Conservation (phyloP, 1,140 invertebrate genomes). For the Conus ventricosus region DNA sequence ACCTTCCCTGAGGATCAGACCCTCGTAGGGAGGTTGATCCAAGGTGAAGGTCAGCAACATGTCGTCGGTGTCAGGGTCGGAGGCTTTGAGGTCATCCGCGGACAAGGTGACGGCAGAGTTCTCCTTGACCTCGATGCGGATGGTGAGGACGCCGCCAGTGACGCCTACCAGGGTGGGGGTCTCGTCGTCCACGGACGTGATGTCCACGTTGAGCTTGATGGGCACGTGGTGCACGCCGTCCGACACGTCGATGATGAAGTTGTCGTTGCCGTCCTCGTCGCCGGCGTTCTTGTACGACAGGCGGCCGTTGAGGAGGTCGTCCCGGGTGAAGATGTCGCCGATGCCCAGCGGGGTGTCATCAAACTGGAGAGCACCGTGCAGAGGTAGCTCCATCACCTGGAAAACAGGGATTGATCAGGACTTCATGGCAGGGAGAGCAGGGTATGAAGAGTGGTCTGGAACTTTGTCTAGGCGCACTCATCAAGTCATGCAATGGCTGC, state of each 20-base stretch:
- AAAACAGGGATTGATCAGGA: neutral
- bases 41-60: constrained; percentile 68
- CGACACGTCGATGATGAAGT: constrained; percentile 70
- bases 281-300: constrained; percentile 71
- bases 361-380: constrained; percentile 39
- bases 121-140: constrained; percentile 67
- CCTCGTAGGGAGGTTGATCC: constrained; percentile 62
- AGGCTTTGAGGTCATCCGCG: constrained; percentile 64
- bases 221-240: constrained; percentile 74
- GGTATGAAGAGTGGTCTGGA: no score
- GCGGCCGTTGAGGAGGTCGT: constrained; percentile 64
- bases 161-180: constrained; percentile 59
- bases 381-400: constrained; percentile 57
- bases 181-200: constrained; percentile 71
- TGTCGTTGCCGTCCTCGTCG: constrained; percentile 67
- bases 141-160: constrained; percentile 56
- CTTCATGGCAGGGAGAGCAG: no score
- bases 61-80: constrained; percentile 70
- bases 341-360: constrained; percentile 49
- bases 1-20: constrained; percentile 63
- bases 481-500: no score
- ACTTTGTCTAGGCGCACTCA: no score
- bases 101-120: constrained; percentile 54
- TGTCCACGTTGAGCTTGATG: constrained; percentile 64
- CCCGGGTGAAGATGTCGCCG: constrained; percentile 67